Evolutionary conservation across 1,140 invertebrate genomes (phyloP).

Genomic region (Brachystomella parvula): DNA sequence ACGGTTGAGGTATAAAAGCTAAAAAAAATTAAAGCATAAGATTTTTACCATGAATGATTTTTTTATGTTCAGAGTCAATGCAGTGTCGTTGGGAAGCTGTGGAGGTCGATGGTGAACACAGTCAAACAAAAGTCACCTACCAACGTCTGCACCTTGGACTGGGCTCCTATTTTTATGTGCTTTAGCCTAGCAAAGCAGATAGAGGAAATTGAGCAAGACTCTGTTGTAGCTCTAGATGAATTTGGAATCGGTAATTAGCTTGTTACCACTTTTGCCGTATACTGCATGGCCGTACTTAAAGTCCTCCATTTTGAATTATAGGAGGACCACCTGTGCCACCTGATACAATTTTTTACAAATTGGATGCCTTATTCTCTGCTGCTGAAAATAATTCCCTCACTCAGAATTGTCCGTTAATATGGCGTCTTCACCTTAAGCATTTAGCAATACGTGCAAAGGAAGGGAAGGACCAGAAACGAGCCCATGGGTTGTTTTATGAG

Average conservation of each 20-base stretch:
- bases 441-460: slow-evolving; percentile 19
- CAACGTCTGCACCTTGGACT: slow-evolving; percentile 17
- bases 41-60: neutral
- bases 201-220: slow-evolving; percentile 33
- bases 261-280: no score
- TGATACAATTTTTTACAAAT: slow-evolving; percentile 36
- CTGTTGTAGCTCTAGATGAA: slow-evolving; percentile 24
- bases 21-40: neutral
- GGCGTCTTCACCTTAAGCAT: slow-evolving; percentile 35
- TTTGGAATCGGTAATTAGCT: slow-evolving; percentile 31
- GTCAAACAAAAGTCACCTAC: slow-evolving; percentile 25
- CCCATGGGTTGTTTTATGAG: slow-evolving; percentile 27
- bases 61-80: slow-evolving; percentile 32
- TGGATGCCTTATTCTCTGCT: slow-evolving; percentile 31
- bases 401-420: slow-evolving; percentile 33
- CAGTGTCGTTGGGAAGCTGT: slow-evolving; percentile 34
- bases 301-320: neutral
- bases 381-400: slow-evolving; percentile 27
- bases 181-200: slow-evolving; percentile 28
- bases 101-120: slow-evolving; percentile 28
- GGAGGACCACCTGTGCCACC: slow-evolving; percentile 35
- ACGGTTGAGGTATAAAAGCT: slow-evolving; percentile 30
- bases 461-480: slow-evolving; percentile 26
- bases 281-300: no score
- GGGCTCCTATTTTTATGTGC: slow-evolving; percentile 35